Conservation (phyloP, 2,888 invertebrate genomes). For the Ophion ellenae region DNA sequence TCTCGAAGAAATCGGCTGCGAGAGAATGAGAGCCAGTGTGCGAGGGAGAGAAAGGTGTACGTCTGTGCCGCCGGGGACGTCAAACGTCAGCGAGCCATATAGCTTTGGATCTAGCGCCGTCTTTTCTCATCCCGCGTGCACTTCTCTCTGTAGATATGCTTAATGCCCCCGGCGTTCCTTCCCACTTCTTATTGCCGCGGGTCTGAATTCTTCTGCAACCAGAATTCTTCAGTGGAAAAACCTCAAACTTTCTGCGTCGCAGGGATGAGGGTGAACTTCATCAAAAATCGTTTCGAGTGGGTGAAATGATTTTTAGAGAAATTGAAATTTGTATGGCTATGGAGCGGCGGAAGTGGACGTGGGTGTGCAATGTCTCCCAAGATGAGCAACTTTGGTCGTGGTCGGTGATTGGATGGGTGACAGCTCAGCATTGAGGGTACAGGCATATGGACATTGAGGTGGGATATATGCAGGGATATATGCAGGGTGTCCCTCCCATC, state of each 20-base stretch:
- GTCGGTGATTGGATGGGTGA: too few relatives aligned
- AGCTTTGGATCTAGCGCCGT: conserved; percentile 59
- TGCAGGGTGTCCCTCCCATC: too few relatives aligned
- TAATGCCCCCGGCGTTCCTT: conserved; percentile 45
- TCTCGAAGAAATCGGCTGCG: neutral
- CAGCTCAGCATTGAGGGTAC: too few relatives aligned
- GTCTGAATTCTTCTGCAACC: neutral
- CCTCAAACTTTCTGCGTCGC: neutral
- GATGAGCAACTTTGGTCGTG: too few relatives aligned
- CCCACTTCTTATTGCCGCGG: conserved; percentile 46
- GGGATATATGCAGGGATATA: too few relatives aligned
- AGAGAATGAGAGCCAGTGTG: conserved; percentile 7
- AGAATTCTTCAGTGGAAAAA: neutral
- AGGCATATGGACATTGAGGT: too few relatives aligned
- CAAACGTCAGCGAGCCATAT: conserved; percentile 76
- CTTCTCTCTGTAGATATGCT: conserved; percentile 41
- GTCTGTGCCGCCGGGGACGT: conserved; percentile 70
- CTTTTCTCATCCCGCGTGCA: conserved; percentile 69
- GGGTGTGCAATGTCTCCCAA: neutral
- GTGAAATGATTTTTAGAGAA: neutral
- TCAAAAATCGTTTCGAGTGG: neutral
- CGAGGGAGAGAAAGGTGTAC: conserved; percentile 60
- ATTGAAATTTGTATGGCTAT: neutral
- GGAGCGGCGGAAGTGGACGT: neutral
- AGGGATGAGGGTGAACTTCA: neutral